These are phyloP conservation scores for Branchipolynoe longqiensis DNA, from an alignment of 2,888 invertebrate genomes.

Conservation along the genomic window DNA sequence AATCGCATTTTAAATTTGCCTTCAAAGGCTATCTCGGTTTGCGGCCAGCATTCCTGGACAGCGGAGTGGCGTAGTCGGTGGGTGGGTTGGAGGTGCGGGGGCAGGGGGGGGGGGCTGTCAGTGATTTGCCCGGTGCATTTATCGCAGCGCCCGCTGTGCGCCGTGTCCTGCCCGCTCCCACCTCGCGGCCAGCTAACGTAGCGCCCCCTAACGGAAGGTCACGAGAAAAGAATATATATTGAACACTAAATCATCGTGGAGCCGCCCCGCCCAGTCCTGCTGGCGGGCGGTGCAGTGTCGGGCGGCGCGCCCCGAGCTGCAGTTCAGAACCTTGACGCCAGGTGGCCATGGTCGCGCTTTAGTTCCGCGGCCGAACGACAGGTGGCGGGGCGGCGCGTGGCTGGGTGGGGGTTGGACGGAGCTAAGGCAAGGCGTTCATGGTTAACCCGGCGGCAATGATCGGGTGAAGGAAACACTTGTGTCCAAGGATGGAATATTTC, in stretches of 20 bases:
- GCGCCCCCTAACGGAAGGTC: not conserved
- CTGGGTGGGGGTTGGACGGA: too few relatives aligned
- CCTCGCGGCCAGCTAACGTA: not conserved
- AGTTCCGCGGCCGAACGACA: not conserved
- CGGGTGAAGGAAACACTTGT: not conserved
- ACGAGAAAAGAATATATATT: slow-evolving; percentile 28
- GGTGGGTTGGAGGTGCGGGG: too few relatives aligned
- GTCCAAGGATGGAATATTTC: not conserved
- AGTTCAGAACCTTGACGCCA: not conserved
- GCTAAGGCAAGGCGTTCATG: too few relatives aligned
- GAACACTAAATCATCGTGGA: slow-evolving; percentile 42
- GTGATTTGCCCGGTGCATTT: not conserved
- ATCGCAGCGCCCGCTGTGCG: not conserved
- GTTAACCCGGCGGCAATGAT: too few relatives aligned
- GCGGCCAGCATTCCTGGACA: too few relatives aligned
- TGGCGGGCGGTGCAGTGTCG: too few relatives aligned
- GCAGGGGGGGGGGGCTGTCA: too few relatives aligned
- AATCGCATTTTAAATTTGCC: too few relatives aligned
- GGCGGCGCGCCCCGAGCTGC: not conserved
- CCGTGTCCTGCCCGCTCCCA: not conserved
- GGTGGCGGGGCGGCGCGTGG: not conserved
- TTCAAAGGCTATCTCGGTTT: too few relatives aligned
- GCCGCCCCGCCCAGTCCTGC: not conserved
- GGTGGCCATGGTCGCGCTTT: not conserved
- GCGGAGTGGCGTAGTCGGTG: too few relatives aligned